Evolutionary conservation across 2,797 vertebrate genomes (phyloP), one percentile per base, ranked within the genome.

Genomic region (Petrocephalus schoutedeni): DNA sequence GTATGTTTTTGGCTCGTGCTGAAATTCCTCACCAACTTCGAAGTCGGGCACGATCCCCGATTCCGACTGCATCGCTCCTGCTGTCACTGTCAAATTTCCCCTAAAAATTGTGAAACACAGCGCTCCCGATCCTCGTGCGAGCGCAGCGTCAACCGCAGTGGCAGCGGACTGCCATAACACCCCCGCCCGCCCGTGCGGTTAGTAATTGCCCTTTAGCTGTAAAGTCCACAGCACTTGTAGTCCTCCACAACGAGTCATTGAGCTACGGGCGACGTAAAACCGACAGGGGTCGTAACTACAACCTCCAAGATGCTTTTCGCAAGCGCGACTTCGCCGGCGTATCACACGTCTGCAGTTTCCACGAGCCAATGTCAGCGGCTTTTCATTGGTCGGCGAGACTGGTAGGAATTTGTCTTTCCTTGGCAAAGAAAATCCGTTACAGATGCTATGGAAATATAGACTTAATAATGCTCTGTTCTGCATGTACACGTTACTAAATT

Each of bases 41-140:
- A 98, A 98, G 96, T 99, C 98, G 91, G 97, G 94, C 94, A 99
- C 98, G 89, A 99, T 99, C 89, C 98, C 98, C 88, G 98, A 98
- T 91, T 99, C 98, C 54, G 97, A 94, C 95, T 99, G 97, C 98
- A 99, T 99, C 83, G 88, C 94, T 91, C 88, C 92, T 84, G 91
- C 89, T 90, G 93, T 93, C 91, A 94, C 87, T 89, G 83, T 90
- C 86, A 87, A 32, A 67, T 64, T 86, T 83, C 89, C 87, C 74
- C 67, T 49, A 84, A 87, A 87, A 54, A 86, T 61, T 67, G 88
- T 89, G 87, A 85, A 89, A 83, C 89, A 92, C 91, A 89, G 92
- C 67, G 86, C 14, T 58, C 64, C 88, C 92, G 89, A 92, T 45
- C 94, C 91, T 93, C 91, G 90, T 90, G 91, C 87, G 86, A 89